A percentile compares a stretch with the other conserved stretches of the same genome.
phyloP scores from a whole-genome alignment of 2,888 invertebrate genomes.

The Ferdinandea cuprea region DNA sequence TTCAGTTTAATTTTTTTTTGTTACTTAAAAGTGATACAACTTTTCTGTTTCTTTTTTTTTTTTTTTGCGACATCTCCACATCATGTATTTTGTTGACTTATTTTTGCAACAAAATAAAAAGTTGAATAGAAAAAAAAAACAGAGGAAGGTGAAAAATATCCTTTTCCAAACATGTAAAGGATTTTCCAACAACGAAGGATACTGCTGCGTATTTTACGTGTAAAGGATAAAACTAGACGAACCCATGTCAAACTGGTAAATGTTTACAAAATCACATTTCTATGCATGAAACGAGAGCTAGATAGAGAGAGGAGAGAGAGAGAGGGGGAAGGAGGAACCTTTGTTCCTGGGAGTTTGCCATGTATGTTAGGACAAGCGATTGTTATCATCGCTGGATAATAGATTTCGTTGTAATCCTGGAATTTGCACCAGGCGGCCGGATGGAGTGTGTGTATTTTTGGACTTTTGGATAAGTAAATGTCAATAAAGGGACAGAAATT shows the following conservation, averaged over 20 bases:
- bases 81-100: slow-evolving; percentile 42
- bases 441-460: slow-evolving; percentile 12
- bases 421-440: slow-evolving; percentile 24
- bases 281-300: slow-evolving; percentile 15
- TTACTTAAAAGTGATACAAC: slow-evolving; percentile 30
- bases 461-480: slow-evolving; percentile 47
- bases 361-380: slow-evolving; percentile 12
- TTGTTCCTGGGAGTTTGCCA: neutral
- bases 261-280: slow-evolving; percentile 55
- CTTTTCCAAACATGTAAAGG: neutral
- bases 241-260: slow-evolving; percentile 54
- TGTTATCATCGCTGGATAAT: slow-evolving; percentile 53
- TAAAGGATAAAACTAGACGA: slow-evolving; percentile 22
- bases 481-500: slow-evolving; percentile 7
- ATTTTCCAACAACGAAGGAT: neutral
- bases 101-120: neutral
- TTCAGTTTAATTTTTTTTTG: slow-evolving; percentile 12
- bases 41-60: too few species aligned
- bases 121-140: neutral
- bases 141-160: slow-evolving; percentile 19
- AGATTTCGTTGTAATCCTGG: slow-evolving; percentile 51
- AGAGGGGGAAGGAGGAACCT: too few species aligned
- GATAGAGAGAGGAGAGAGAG: too few species aligned
- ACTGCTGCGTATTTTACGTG: slow-evolving; percentile 24
- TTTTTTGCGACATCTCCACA: slow-evolving; percentile 35